Conservation (phyloP, 2,888 invertebrate species). For the Drosophila tripunctata region DNA sequence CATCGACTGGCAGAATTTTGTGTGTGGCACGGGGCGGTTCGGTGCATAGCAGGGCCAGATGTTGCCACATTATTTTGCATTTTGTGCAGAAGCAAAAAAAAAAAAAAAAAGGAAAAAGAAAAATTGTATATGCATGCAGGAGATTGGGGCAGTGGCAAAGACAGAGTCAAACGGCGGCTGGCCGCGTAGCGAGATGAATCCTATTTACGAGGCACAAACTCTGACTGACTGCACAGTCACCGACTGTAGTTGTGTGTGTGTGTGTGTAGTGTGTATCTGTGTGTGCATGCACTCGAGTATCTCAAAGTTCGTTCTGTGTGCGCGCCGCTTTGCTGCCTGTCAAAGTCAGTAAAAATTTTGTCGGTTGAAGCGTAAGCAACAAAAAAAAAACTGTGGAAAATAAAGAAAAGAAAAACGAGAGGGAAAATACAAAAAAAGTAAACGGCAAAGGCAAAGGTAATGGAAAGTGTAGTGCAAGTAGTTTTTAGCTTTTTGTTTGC, state of each 20-base stretch:
- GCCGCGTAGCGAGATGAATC: constrained; percentile 74
- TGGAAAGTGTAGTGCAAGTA: constrained; percentile 67
- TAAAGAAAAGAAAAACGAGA: constrained; percentile 17
- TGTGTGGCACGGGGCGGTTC: background rate
- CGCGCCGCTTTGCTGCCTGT: constrained; percentile 63
- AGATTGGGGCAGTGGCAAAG: constrained; percentile 24
- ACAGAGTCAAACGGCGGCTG: constrained; percentile 58
- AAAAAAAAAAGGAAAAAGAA: background rate
- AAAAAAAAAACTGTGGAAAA: constrained; percentile 25
- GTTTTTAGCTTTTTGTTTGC: constrained; percentile 41
- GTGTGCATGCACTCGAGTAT: constrained; percentile 36
- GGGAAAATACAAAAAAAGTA: constrained; percentile 29
- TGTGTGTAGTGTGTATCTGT: constrained; percentile 9
- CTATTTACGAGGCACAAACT: constrained; percentile 71
- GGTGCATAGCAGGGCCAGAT: constrained; percentile 36
- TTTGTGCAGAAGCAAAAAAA: constrained; percentile 61
- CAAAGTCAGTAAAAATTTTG: constrained; percentile 76
- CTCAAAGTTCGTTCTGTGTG: constrained; percentile 45
- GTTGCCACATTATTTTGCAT: constrained; percentile 75
- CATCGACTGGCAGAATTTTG: constrained; percentile 17
- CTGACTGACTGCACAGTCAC: constrained; percentile 52
- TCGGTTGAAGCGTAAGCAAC: constrained; percentile 48
- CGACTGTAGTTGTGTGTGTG: constrained; percentile 11
- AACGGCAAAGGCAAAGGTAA: constrained; percentile 59
- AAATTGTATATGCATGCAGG: constrained; percentile 23